Conservation (phyloP, 2,888 invertebrate species). For the Sphaerophoria taeniata region DNA sequence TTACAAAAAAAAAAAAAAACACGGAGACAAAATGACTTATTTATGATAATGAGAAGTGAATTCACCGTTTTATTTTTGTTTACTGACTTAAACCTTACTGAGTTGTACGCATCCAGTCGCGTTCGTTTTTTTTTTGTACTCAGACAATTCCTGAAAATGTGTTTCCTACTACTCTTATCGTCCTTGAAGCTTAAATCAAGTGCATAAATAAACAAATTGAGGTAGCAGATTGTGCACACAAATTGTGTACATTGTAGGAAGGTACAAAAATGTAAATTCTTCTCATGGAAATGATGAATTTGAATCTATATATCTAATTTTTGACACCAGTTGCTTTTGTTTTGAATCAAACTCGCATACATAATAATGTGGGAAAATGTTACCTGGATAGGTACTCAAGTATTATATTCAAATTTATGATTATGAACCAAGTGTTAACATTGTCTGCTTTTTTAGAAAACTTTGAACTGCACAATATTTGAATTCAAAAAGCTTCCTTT, state of each 20-base stretch:
- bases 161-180: constrained; percentile 30
- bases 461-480: too few relatives aligned
- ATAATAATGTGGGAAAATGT: not conserved
- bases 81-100: constrained; percentile 15
- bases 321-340: constrained; percentile 30
- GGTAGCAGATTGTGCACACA: constrained; percentile 28
- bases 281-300: constrained; percentile 18
- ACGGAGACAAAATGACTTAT: constrained; percentile 54
- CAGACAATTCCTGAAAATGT: constrained; percentile 12
- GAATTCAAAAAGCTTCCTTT: too few relatives aligned
- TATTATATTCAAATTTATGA: too few relatives aligned
- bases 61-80: constrained; percentile 38
- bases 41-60: constrained; percentile 71
- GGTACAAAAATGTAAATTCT: constrained; percentile 39
- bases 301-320: constrained; percentile 25
- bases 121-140: not conserved
- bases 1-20: constrained; percentile 15
- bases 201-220: constrained; percentile 34
- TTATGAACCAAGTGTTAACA: too few relatives aligned
- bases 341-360: not conserved
- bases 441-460: too few relatives aligned
- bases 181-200: constrained; percentile 48
- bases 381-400: not conserved
- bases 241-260: constrained; percentile 2
- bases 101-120: constrained; percentile 20